A percentile compares a stretch with the other conserved stretches of the same genome.
Conservation (phyloP, 92 coral and sea anemone species). For the Actinostola sp. region DNA sequence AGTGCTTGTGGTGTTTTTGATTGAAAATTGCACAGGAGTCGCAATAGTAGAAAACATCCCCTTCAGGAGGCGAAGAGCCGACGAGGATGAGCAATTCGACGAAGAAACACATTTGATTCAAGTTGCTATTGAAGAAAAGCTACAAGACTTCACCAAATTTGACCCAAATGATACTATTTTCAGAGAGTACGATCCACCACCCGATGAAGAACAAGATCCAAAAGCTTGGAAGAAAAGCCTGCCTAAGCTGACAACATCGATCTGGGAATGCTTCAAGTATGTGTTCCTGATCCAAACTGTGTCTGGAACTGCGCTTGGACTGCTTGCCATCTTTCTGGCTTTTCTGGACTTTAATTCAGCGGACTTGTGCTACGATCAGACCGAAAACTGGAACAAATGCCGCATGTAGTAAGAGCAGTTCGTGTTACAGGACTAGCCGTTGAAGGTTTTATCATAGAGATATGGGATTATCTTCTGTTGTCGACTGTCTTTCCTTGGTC, state of each 20-base stretch:
- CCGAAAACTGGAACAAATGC: constrained; percentile 45
- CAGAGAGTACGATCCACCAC: constrained; percentile 67
- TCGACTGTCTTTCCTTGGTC: constrained; percentile 50
- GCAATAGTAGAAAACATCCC: constrained; percentile 12
- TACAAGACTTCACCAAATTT: constrained; percentile 55
- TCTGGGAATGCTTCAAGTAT: constrained; percentile 33
- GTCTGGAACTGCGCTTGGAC: constrained; percentile 49
- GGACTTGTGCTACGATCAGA: constrained; percentile 42
- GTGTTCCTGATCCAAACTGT: constrained; percentile 54
- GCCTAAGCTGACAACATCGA: constrained; percentile 9
- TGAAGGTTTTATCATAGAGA: constrained; percentile 53
- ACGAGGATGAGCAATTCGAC: background rate
- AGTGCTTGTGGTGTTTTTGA: constrained; percentile 3
- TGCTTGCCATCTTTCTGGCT: constrained; percentile 35
- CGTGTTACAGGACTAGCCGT: constrained; percentile 47
- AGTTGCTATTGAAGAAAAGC: background rate
- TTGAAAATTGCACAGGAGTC: constrained; percentile 36
- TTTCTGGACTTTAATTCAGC: constrained; percentile 54
- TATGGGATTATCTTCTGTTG: constrained; percentile 56
- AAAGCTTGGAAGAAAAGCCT: constrained; percentile 67
- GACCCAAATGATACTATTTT: constrained; percentile 59
- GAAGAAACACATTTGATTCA: constrained; percentile 22
- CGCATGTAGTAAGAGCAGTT: constrained; percentile 24
- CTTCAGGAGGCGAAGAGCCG: no score
- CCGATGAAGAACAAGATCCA: constrained; percentile 28